Evolutionary conservation across 2,797 vertebrate genomes (phyloP).

Genomic region (Enteromius thamalakanensis): DNA sequence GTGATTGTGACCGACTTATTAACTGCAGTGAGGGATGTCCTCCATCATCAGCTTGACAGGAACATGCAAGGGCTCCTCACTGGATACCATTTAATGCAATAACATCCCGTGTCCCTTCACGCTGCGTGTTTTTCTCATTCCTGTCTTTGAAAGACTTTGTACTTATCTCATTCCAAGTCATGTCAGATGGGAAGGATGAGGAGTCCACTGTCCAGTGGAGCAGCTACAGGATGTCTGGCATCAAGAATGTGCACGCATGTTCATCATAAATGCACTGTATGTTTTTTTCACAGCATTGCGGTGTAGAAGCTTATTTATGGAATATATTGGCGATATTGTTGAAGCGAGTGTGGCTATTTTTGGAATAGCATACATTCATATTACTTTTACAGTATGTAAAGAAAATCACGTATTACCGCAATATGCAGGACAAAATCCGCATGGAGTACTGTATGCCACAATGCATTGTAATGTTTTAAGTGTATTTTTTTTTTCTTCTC

Average conservation of each 20-base stretch:
- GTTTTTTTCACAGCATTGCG: slow-evolving; percentile 15
- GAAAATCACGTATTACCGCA: neutral
- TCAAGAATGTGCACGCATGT: slow-evolving; percentile 36
- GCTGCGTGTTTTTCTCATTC: slow-evolving; percentile 41
- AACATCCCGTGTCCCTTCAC: slow-evolving; percentile 75
- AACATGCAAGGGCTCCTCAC: slow-evolving; percentile 87
- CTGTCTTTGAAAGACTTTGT: slow-evolving; percentile 29
- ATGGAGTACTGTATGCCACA: slow-evolving; percentile 2
- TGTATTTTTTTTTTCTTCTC: neutral
- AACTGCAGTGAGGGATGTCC: slow-evolving; percentile 56
- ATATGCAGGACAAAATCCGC: neutral
- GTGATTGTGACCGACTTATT: slow-evolving; percentile 37
- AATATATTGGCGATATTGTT: neutral
- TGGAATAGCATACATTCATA: neutral
- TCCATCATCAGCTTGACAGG: slow-evolving; percentile 82
- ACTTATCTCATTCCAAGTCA: slow-evolving; percentile 40
- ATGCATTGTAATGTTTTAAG: neutral
- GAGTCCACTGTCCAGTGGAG: slow-evolving; percentile 25
- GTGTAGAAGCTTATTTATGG: neutral
- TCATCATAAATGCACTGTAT: slow-evolving; percentile 13
- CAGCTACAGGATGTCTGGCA: slow-evolving; percentile 40
- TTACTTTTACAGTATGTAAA: neutral
- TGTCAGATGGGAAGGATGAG: slow-evolving; percentile 48
- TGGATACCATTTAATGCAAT: slow-evolving; percentile 86
- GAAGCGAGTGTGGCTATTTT: slow-evolving; percentile 2